phyloP scores from a whole-genome alignment of 2,113 vertebrate genomes.

The Neogale vison region DNA sequence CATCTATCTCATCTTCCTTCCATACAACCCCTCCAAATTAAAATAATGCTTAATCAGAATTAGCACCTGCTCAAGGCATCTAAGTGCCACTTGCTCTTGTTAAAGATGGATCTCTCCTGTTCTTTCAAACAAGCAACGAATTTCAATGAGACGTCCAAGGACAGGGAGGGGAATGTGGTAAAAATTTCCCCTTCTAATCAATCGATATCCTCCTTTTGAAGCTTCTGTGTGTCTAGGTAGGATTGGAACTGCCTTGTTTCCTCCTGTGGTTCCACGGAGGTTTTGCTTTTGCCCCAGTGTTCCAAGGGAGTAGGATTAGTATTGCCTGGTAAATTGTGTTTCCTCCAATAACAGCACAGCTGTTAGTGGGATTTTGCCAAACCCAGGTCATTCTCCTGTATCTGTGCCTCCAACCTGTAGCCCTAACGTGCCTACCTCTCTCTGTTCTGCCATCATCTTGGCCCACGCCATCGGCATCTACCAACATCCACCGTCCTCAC shows the following conservation, averaged over 20 bases:
- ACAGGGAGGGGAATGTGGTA: neutral
- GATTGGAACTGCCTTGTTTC: neutral
- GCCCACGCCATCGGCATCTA: neutral
- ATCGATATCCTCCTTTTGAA: neutral
- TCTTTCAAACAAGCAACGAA: neutral
- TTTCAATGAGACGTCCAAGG: neutral
- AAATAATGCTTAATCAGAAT: neutral
- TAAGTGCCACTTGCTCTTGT: neutral
- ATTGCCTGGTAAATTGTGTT: neutral
- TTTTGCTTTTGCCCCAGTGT: neutral
- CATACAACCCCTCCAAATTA: neutral
- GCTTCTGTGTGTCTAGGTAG: neutral
- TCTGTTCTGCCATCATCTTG: neutral
- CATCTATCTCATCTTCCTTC: neutral
- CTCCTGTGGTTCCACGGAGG: neutral
- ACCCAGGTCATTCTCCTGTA: no score
- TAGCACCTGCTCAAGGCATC: neutral
- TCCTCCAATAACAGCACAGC: neutral
- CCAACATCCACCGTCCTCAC: accelerated
- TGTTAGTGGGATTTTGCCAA: neutral
- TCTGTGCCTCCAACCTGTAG: neutral
- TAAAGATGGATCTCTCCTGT: neutral
- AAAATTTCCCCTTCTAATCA: neutral
- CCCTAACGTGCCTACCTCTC: neutral
- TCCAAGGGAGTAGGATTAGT: neutral